Base-by-base conservation (phyloP, 2,888 invertebrate species). In the Boloria euphrosyne region DNA sequence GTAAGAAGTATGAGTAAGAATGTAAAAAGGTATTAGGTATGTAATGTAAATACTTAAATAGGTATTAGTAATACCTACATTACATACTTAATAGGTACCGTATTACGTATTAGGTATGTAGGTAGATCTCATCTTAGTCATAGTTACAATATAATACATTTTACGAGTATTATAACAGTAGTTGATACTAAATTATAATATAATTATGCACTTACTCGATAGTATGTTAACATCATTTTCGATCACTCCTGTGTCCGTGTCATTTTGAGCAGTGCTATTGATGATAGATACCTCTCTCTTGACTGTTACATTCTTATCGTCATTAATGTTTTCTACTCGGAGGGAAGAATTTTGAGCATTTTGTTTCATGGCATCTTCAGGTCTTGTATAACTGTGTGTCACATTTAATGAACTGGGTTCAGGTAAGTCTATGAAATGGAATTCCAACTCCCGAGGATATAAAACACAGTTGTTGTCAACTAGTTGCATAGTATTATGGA, bases 391-490 rank as follows among this genome's bases (percentile, higher is more conserved):
- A 49, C 49, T 57, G 17, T 55, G 17, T 13, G 65, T 67, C 22
- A 60, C 57, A 51, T 65, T 63, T 43, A 62, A 62, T 70, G 63
- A 71, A 62, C 65, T 67, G 31, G 63, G 69, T 58, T 61, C 72
- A 43, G 75, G 70, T 51, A 85, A 31, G 46, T 81, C 76, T 0
- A 89, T 75, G 67, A 75, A 76, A 3, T 77, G 80, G 70, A 90
- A 89, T 27, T 80, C 87, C 0, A 92, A 75, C 44, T 79, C 51
- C 3, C 87, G 74, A 2, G 91, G 89, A 52, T 75, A 84, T 3
- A 91, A 67, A 0, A 90, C 77, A 70, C 92, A 92, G 70, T 88
- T 82, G 62, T 81, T 72, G 55, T 81, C 80, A 0, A 89, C 84
- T 65, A 91, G 54, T 6, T 81, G 75, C 86, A 84, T 88, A 0